Base-by-base conservation (phyloP, 2,888 invertebrate genomes). In the Ethmia dodecea region DNA sequence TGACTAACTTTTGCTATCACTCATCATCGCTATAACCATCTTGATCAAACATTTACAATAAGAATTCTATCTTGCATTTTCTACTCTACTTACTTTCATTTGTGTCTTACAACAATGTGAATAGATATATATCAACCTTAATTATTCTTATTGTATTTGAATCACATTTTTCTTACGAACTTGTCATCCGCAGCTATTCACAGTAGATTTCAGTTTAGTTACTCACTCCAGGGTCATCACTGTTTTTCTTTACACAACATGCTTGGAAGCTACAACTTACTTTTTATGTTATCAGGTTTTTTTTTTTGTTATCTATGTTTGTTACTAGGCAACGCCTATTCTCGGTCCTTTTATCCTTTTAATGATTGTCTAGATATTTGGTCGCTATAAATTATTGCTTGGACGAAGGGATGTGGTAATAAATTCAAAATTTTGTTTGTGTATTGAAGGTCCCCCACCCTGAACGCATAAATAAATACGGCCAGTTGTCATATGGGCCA, bases 391-490 rank as follows among this genome's bases (percentile, higher is more conserved):
- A 40, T 55, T n/a, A n/a, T n/a, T 57, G 56, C 47, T 57, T 55
- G 40, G 53, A 68, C 43, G 36, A 49, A 46, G 48, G 45, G 48
- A 50, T 41, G 47, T 61, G 56, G 60, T 71, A 61, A 68, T 70
- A 67, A 73, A 80, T 65, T 77, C 75, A 62, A 73, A 70, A 77
- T 77, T 79, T 67, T 88, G 79, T 77, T 87, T 88, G 79, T 88
- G 88, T 88, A 88, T 89, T 88, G 77, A 89, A 89, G 89, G 89
- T 89, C 79, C 88, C 89, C 79, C 89, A 89, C 81, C 88, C 88
- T 78, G 88, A 87, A 84, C 84, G 87, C 83, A 79, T 86, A 65
- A 86, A 80, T 86, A 87, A 87, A 86, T 86, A 83, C 72, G 84
- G 87, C 86, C 90, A 89, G 89, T 89, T 90, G 86, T 86, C 88